Evolutionary conservation across 2,797 vertebrate species (phyloP).

Genomic region (Pampus argenteus): DNA sequence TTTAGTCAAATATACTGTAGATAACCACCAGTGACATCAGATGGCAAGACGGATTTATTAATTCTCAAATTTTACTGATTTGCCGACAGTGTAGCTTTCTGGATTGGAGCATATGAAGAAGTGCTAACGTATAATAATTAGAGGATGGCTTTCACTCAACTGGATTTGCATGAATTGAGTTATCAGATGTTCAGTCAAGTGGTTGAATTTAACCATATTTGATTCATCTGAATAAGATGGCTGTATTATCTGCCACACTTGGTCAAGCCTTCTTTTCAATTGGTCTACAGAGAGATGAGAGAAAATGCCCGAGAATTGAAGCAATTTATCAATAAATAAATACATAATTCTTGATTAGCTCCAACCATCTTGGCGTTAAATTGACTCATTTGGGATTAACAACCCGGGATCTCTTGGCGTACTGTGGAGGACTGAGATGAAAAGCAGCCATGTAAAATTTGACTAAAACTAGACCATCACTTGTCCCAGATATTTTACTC

Average conservation of each 20-base stretch:
- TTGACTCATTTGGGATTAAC: slow-evolving; percentile 26
- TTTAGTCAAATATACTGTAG: slow-evolving; percentile 5
- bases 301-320: slow-evolving; percentile 20
- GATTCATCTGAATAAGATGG: slow-evolving; percentile 18
- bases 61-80: neutral
- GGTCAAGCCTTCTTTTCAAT: slow-evolving; percentile 23
- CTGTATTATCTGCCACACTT: slow-evolving; percentile 16
- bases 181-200: slow-evolving; percentile 39
- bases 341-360: slow-evolving; percentile 15
- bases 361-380: slow-evolving; percentile 1
- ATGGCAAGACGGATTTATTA: neutral
- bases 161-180: slow-evolving; percentile 23
- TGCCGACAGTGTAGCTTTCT: slow-evolving; percentile 2
- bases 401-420: slow-evolving; percentile 7
- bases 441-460: slow-evolving; percentile 21
- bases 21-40: neutral
- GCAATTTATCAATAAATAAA: slow-evolving; percentile 29
- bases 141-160: slow-evolving; percentile 9
- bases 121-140: slow-evolving; percentile 13
- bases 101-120: neutral
- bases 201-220: slow-evolving; percentile 27
- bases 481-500: neutral
- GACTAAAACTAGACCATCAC: neutral
- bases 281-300: slow-evolving; percentile 6
- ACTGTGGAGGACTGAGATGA: slow-evolving; percentile 3